phyloP scores from a whole-genome alignment of 2,113 vertebrate species.

The Agapornis roseicollis region DNA sequence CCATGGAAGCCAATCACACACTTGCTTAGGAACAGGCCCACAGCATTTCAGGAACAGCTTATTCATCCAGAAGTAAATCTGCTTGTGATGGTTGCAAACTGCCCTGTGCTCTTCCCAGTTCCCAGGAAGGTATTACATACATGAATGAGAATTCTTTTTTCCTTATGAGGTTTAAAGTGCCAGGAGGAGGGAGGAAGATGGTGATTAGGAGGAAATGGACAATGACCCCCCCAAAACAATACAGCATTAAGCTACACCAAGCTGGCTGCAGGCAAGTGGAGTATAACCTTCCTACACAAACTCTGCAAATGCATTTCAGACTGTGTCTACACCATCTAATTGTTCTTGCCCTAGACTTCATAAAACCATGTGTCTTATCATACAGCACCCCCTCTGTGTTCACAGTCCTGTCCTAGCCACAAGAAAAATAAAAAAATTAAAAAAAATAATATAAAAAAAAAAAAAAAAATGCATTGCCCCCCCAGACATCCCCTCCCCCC shows the following conservation, averaged over 20 bases:
- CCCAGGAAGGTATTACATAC: background rate
- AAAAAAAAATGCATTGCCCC: background rate
- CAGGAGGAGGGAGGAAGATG: background rate
- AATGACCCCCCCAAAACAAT: too few species aligned
- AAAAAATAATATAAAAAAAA: too few species aligned
- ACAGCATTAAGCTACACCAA: background rate
- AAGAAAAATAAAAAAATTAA: background rate
- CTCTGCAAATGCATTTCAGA: background rate
- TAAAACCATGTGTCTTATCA: background rate
- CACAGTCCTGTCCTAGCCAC: background rate
- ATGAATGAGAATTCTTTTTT: background rate
- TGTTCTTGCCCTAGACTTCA: background rate
- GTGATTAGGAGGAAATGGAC: background rate
- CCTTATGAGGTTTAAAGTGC: background rate
- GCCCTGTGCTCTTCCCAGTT: background rate
- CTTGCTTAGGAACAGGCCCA: background rate
- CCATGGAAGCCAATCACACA: background rate
- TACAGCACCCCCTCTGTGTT: background rate
- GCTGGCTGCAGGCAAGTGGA: background rate
- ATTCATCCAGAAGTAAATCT: background rate
- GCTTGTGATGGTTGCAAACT: background rate
- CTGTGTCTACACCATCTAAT: background rate
- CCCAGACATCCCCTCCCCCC: too few species aligned
- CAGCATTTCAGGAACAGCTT: background rate
- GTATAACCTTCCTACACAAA: background rate